A percentile compares a stretch with the other conserved stretches of the same genome.
Conservation (phyloP, 2,888 invertebrate genomes). For the Ophonus ardosiacus region DNA sequence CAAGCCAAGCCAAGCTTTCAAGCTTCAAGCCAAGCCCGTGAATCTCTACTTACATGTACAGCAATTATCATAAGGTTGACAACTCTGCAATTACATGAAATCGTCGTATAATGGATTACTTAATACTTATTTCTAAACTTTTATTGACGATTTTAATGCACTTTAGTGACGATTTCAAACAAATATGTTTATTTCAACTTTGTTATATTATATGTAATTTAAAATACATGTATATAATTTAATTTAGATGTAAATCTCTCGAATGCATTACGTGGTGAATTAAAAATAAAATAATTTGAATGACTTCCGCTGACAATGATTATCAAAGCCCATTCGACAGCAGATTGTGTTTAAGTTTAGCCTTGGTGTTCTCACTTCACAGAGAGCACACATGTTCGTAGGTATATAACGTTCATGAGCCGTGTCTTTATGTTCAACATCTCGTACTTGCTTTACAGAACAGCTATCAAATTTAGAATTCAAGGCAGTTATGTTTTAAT, state of each 20-base stretch:
- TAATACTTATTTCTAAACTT: too few species aligned
- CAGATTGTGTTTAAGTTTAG: conserved; percentile 8
- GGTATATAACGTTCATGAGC: conserved; percentile 12
- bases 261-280: neutral
- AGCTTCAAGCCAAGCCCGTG: too few species aligned
- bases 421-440: conserved; percentile 1
- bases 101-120: too few species aligned
- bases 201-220: neutral
- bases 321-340: conserved; percentile 13
- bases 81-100: too few species aligned
- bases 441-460: neutral
- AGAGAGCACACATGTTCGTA: neutral
- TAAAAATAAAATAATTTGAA: conserved; percentile 40
- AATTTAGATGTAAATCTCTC: conserved; percentile 34
- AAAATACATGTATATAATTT: conserved; percentile 5
- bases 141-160: too few species aligned
- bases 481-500: conserved; percentile 21
- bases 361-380: conserved; percentile 28
- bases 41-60: too few species aligned
- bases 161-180: too few species aligned
- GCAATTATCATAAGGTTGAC: too few species aligned
- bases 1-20: too few species aligned
- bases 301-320: conserved; percentile 33
- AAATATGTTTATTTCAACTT: too few species aligned
- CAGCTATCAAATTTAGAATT: conserved; percentile 28